Evolutionary conservation across 2,113 vertebrate species (phyloP).

Genomic region (Archocentrus centrarchus): DNA sequence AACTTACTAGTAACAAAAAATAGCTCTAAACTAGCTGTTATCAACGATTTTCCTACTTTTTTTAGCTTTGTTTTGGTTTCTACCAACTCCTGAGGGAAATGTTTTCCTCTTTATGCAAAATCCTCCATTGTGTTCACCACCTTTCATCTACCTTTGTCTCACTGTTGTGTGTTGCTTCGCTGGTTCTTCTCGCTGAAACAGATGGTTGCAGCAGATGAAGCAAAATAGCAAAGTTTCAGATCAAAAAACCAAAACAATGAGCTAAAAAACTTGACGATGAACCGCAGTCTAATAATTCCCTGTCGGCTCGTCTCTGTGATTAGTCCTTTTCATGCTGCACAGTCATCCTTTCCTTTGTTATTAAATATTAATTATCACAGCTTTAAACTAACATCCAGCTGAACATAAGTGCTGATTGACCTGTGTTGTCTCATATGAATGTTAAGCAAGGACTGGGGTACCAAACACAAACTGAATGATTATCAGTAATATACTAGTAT

Average conservation of each 20-base stretch:
- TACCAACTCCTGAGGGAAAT: not conserved
- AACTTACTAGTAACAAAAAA: not conserved
- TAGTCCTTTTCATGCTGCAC: not conserved
- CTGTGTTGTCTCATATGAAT: conserved; percentile 2
- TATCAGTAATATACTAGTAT: conserved; percentile 20
- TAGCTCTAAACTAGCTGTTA: not conserved
- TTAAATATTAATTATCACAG: conserved; percentile 14
- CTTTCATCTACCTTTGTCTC: conserved; percentile 1
- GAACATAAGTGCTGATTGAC: conserved; percentile 20
- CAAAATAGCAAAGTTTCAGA: conserved; percentile 10
- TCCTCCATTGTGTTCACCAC: not conserved
- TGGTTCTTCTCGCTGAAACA: not conserved
- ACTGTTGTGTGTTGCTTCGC: not conserved
- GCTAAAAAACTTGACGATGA: not conserved
- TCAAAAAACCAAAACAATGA: not conserved
- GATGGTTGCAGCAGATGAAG: not conserved
- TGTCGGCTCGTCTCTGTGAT: not conserved
- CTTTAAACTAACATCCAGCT: conserved; percentile 25
- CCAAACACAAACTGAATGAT: not conserved
- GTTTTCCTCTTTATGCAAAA: not conserved
- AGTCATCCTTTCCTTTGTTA: conserved; percentile 7
- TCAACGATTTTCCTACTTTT: not conserved
- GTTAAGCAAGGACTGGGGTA: not conserved
- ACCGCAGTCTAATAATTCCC: conserved; percentile 1
- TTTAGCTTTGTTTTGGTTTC: not conserved